Percentiles rank a stretch among this genome's conserved stretches.
Evolutionary conservation across 92 coral and sea anemone species (phyloP).

Genomic region (Phenganax subtilis): DNA sequence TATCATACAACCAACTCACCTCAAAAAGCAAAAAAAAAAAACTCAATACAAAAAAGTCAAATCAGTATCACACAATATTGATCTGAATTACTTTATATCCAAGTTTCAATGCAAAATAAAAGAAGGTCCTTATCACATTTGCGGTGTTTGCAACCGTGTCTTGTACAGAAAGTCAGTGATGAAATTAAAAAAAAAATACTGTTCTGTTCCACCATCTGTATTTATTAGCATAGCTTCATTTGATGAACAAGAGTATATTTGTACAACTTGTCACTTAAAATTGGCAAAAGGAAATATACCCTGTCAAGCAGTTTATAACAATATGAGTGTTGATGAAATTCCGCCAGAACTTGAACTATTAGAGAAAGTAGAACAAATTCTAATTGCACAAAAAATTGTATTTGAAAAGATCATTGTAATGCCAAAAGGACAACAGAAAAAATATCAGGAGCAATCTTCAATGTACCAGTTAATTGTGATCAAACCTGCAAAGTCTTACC

Average conservation of each 20-base stretch:
- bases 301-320: too few relatives aligned
- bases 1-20: background rate
- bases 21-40: background rate
- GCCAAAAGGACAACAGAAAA: too few relatives aligned
- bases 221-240: slow-evolving; percentile 2
- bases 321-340: too few relatives aligned
- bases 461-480: too few relatives aligned
- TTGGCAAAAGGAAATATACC: background rate
- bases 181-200: background rate
- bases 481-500: too few relatives aligned
- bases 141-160: slow-evolving; percentile 11
- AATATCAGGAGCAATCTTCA: too few relatives aligned
- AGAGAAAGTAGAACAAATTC: too few relatives aligned
- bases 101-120: background rate
- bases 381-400: too few relatives aligned
- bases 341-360: too few relatives aligned
- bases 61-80: background rate
- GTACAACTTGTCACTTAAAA: slow-evolving; percentile 18
- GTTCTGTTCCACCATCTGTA: background rate
- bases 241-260: slow-evolving; percentile 1
- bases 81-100: slow-evolving; percentile 6
- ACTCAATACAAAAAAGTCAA: background rate
- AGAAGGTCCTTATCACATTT: slow-evolving; percentile 15
- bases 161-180: background rate
- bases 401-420: too few relatives aligned